Percentiles rank a stretch among this genome's conserved stretches.
These are phyloP conservation scores for Callionymus lyra DNA, from an alignment of 2,113 vertebrate species.

Conservation along the genomic window DNA sequence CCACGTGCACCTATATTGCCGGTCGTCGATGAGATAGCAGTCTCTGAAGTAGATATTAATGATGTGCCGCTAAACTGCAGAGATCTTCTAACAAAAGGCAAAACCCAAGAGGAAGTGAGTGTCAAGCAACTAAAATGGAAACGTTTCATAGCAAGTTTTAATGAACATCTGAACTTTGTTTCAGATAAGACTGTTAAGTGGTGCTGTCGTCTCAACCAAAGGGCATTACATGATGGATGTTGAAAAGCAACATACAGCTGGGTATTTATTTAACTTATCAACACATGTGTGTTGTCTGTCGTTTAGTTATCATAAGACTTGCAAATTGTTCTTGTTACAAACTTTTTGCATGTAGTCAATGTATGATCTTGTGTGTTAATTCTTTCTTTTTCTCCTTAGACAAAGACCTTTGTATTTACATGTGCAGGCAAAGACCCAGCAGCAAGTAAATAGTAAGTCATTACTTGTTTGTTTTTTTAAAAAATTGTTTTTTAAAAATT, in stretches of 20 bases:
- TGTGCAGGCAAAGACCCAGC: conserved; percentile 85
- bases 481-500: neutral
- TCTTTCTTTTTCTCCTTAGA: conserved; percentile 50
- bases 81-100: conserved; percentile 87
- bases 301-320: no score
- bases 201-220: conserved; percentile 67
- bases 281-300: no score
- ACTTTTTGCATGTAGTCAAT: no score
- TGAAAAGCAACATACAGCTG: conserved; percentile 41
- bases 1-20: conserved; percentile 18
- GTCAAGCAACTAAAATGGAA: neutral
- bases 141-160: neutral
- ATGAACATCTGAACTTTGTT: neutral
- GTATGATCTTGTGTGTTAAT: neutral
- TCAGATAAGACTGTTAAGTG: conserved; percentile 66
- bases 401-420: conserved; percentile 89
- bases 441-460: conserved; percentile 88
- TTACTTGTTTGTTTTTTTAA: no score
- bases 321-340: no score
- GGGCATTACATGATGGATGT: conserved; percentile 56
- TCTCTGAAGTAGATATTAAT: conserved; percentile 94
- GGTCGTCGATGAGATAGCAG: conserved; percentile 75
- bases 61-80: conserved; percentile 87
- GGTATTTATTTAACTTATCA: conserved; percentile 40
- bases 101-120: conserved; percentile 88